Percentiles rank a stretch among this genome's conserved stretches.
phyloP scores from a whole-genome alignment of 2,888 invertebrate genomes.

The Cartodere bifasciata region DNA sequence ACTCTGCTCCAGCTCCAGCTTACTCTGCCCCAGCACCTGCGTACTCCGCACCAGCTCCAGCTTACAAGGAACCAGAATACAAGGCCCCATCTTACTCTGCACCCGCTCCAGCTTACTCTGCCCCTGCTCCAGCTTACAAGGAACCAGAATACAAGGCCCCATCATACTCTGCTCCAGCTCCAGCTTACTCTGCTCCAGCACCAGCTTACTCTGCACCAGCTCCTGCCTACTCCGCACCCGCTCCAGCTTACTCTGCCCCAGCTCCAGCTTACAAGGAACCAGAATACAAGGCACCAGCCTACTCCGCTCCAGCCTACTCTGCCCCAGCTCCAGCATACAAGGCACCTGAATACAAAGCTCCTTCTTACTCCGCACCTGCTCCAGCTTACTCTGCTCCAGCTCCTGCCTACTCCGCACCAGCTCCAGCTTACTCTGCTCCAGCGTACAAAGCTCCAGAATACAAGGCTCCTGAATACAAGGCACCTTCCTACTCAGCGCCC shows the following conservation, averaged over 20 bases:
- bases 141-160: conserved; percentile 14
- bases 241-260: conserved; percentile 14
- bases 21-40: conserved; percentile 13
- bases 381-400: conserved; percentile 10
- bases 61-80: conserved; percentile 11
- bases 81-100: conserved; percentile 13
- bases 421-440: conserved; percentile 13
- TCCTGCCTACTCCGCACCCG: conserved; percentile 15
- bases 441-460: conserved; percentile 13
- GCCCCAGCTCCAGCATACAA: conserved; percentile 9
- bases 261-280: conserved; percentile 15
- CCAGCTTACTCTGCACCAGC: conserved; percentile 15
- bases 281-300: conserved; percentile 12
- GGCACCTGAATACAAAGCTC: conserved; percentile 8
- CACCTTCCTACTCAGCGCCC: conserved; percentile 2
- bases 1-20: conserved; percentile 10
- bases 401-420: conserved; percentile 13
- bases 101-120: conserved; percentile 15
- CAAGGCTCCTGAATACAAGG: conserved; percentile 11
- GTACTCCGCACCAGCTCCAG: conserved; percentile 17
- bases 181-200: conserved; percentile 16
- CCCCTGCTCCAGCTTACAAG: conserved; percentile 15
- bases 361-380: conserved; percentile 7
- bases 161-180: conserved; percentile 12
- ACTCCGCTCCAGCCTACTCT: conserved; percentile 11